Evolutionary conservation across 2,888 invertebrate species (phyloP).

Genomic region (Argynnis bischoffii): DNA sequence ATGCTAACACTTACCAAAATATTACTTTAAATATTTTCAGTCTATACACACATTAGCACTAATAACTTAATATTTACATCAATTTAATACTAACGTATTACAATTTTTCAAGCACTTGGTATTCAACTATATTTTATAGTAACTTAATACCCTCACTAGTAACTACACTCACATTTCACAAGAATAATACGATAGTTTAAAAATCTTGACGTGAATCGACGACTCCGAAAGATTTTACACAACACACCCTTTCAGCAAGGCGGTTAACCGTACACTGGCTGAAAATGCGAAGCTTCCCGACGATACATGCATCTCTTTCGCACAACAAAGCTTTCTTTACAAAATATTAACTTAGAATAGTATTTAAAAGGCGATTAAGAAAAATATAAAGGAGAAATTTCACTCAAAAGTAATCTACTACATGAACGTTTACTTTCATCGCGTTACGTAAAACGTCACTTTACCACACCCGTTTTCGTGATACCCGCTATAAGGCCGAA

Average conservation of each 20-base stretch:
- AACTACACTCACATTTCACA: constrained; percentile 25
- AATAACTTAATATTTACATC: not conserved
- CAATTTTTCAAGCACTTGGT: not conserved
- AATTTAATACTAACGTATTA: not conserved
- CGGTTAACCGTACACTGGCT: constrained; percentile 41
- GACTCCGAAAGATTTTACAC: constrained; percentile 15
- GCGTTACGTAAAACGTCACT: constrained; percentile 21
- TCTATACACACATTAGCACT: constrained; percentile 2
- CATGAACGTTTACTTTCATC: constrained; percentile 5
- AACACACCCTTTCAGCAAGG: constrained; percentile 28
- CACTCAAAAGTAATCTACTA: constrained; percentile 19
- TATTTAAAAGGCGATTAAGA: constrained; percentile 40
- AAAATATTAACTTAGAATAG: constrained; percentile 40
- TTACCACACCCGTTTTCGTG: constrained; percentile 19
- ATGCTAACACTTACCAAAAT: constrained; percentile 1
- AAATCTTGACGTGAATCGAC: constrained; percentile 9
- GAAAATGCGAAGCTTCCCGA: constrained; percentile 39
- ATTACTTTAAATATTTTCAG: not conserved
- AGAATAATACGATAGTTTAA: constrained; percentile 23
- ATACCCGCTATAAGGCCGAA: constrained; percentile 22
- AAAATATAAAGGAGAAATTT: constrained; percentile 33
- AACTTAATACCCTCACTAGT: constrained; percentile 15
- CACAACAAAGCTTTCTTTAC: constrained; percentile 39
- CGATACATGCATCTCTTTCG: constrained; percentile 42
- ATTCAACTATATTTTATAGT: constrained; percentile 1